Percentiles rank a stretch among this genome's conserved stretches.
Conservation (phyloP, 2,113 vertebrate species). For the Boulengeromyrus knoepffleri region DNA sequence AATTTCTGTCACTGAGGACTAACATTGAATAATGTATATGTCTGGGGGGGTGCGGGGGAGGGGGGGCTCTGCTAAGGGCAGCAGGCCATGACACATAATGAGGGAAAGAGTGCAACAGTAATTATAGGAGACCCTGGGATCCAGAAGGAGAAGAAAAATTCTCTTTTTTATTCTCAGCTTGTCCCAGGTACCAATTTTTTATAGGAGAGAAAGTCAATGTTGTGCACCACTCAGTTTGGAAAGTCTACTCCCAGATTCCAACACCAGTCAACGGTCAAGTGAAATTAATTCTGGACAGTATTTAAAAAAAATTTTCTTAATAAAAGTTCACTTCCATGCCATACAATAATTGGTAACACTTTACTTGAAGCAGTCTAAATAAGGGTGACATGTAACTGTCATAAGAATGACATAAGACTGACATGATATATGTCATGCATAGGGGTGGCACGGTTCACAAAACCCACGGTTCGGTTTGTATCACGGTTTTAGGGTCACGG, state of each 20-base stretch:
- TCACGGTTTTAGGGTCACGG: no score
- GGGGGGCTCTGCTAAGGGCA: neutral
- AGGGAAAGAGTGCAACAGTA: neutral
- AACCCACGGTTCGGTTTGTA: no score
- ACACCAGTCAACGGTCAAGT: neutral
- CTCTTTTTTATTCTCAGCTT: neutral
- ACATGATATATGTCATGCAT: no score
- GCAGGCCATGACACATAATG: conserved; percentile 11
- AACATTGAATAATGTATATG: conserved; percentile 17
- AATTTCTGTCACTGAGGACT: conserved; percentile 18
- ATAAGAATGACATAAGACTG: no score
- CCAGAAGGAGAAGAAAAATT: neutral
- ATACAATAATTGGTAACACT: neutral
- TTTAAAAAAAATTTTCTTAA: neutral
- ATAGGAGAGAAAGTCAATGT: neutral
- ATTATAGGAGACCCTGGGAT: conserved; percentile 8
- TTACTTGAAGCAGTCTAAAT: no score
- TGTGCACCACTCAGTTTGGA: neutral
- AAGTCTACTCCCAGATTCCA: neutral
- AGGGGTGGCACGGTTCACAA: no score
- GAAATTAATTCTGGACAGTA: neutral
- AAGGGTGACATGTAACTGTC: no score
- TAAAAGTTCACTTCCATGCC: neutral
- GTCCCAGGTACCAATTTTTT: neutral
- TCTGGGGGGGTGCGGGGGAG: neutral